Percentiles rank a stretch among this genome's conserved stretches.
phyloP scores from a whole-genome alignment of 2,888 invertebrate genomes.

The Sinotaia quadrata region DNA sequence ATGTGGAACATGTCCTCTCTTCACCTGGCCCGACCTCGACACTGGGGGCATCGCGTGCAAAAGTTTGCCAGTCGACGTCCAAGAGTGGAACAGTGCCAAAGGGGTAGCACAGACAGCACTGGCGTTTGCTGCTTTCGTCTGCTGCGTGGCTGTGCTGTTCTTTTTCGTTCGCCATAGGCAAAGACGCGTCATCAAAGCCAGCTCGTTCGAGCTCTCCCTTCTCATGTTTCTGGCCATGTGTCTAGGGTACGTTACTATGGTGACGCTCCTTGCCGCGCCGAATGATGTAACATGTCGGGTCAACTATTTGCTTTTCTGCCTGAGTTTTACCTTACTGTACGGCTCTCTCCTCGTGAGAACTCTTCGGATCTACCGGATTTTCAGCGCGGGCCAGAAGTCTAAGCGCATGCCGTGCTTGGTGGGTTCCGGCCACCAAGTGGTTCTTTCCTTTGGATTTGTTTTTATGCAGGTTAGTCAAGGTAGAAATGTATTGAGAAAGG shows the following conservation, averaged over 20 bases:
- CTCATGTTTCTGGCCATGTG: conserved; percentile 56
- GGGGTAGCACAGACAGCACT: conserved; percentile 26
- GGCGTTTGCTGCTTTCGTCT: conserved; percentile 17
- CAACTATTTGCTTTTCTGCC: conserved; percentile 39
- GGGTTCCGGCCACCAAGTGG: conserved; percentile 1
- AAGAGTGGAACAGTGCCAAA: conserved; percentile 19
- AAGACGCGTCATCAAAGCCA: conserved; percentile 58
- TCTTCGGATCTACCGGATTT: conserved; percentile 47
- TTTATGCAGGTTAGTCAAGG: conserved; percentile 10
- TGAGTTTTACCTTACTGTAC: conserved; percentile 44
- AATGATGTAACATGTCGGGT: conserved; percentile 28
- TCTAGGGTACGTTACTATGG: conserved; percentile 50
- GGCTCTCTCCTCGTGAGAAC: conserved; percentile 47
- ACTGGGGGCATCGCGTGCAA: conserved; percentile 32
- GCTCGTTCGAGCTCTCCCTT: conserved; percentile 56
- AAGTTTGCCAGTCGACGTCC: conserved; percentile 18
- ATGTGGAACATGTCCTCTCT: conserved; percentile 37
- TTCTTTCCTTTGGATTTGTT: conserved; percentile 4
- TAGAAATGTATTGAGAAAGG: too few relatives aligned
- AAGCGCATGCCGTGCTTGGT: conserved; percentile 32
- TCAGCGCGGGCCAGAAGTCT: conserved; percentile 40
- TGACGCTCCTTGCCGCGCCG: conserved; percentile 48
- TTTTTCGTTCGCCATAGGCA: conserved; percentile 34
- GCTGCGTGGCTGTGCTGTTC: conserved; percentile 4
- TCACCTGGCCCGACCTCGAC: conserved; percentile 44